Conservation (phyloP, 2,888 invertebrate genomes). For the Chaetoderma sp. region DNA sequence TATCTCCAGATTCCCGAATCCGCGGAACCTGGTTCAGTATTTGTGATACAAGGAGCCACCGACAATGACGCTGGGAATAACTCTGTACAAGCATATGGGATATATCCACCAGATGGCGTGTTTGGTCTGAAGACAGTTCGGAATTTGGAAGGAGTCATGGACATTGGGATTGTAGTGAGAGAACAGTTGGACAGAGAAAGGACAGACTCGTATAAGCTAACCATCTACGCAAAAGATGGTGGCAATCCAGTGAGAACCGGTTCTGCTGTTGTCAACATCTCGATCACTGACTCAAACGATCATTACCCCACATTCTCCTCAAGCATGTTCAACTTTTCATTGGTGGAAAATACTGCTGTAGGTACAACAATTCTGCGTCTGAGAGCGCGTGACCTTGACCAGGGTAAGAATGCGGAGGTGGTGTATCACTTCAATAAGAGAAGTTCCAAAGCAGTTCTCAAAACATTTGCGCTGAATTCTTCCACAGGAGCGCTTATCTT, state of each 20-base stretch:
- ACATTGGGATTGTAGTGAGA: constrained; percentile 24
- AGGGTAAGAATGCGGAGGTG: constrained; percentile 18
- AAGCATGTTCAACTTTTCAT: constrained; percentile 74
- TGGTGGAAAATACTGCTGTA: constrained; percentile 82
- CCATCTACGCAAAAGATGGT: constrained; percentile 5
- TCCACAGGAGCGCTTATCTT: neutral
- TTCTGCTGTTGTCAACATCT: neutral
- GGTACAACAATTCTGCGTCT: constrained; percentile 75
- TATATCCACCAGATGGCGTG: neutral
- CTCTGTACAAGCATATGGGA: constrained; percentile 10
- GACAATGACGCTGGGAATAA: constrained; percentile 19
- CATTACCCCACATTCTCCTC: constrained; percentile 74
- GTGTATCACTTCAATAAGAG: neutral
- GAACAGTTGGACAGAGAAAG: neutral
- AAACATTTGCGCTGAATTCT: neutral
- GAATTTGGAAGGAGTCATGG: constrained; percentile 24
- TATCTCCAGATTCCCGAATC: constrained; percentile 1
- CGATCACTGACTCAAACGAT: constrained; percentile 21
- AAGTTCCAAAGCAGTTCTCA: neutral
- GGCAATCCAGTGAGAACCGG: neutral
- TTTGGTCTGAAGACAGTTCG: constrained; percentile 29
- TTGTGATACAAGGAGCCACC: neutral
- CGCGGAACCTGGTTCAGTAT: neutral
- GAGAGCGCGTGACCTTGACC: constrained; percentile 76
- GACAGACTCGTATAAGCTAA: neutral